Conservation (phyloP, 1,140 invertebrate genomes). For the Pantala flavescens region DNA sequence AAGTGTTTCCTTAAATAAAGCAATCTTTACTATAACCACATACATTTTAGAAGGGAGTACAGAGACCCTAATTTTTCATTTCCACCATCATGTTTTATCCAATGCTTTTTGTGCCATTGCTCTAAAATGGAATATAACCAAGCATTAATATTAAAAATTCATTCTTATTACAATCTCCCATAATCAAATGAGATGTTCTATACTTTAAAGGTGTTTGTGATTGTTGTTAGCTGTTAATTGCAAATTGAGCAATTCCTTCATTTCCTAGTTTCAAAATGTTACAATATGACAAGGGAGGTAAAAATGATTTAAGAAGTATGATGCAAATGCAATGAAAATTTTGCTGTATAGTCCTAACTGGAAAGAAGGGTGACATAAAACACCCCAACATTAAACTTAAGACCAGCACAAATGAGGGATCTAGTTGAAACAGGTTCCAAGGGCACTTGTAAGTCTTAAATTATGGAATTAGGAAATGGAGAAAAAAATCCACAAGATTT, state of each 20-base stretch:
- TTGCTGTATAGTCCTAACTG: neutral
- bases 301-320: neutral
- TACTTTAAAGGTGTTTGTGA: neutral
- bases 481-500: slow-evolving; percentile 3
- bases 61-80: slow-evolving; percentile 8
- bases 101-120: neutral
- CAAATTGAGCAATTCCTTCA: slow-evolving; percentile 9
- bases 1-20: slow-evolving; percentile 3
- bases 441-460: slow-evolving; percentile 5
- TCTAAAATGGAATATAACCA: neutral
- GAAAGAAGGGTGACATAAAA: neutral
- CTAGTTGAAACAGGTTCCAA: slow-evolving; percentile 1
- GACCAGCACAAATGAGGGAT: neutral
- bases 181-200: neutral
- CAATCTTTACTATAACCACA: slow-evolving; percentile 6
- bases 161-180: neutral
- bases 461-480: slow-evolving; percentile 3
- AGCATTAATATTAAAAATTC: slow-evolving; percentile 6
- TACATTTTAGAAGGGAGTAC: neutral
- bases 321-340: neutral
- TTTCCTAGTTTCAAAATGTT: neutral
- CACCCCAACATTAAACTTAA: neutral
- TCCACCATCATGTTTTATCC: neutral
- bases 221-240: slow-evolving; percentile 10
- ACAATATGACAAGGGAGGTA: neutral